A percentile compares a stretch with the other conserved stretches of the same genome.
phyloP scores from a whole-genome alignment of 1,140 invertebrate species.

The Zelostemma sp. region DNA sequence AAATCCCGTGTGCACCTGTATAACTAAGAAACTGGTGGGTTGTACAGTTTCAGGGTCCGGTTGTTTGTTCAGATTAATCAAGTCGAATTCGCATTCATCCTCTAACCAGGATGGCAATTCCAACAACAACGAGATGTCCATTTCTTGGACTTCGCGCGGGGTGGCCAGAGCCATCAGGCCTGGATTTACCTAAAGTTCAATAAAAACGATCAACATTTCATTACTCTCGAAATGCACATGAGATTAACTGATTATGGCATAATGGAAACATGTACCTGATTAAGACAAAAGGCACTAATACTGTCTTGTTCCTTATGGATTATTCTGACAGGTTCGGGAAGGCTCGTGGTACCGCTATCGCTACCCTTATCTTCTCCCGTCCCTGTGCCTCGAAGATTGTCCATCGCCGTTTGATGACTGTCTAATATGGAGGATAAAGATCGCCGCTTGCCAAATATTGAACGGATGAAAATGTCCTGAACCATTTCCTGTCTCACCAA shows the following conservation, averaged over 20 bases:
- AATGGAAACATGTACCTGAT: no score
- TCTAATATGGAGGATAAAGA: constrained; percentile 68
- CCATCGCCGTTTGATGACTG: constrained; percentile 59
- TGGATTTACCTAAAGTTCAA: constrained; percentile 76
- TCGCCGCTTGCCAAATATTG: constrained; percentile 88
- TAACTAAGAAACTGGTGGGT: constrained; percentile 89
- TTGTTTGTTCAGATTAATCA: constrained; percentile 88
- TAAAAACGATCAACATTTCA: no score
- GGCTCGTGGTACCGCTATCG: constrained; percentile 68
- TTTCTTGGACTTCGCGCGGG: constrained; percentile 96
- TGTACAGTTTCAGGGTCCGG: constrained; percentile 77
- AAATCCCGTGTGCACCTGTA: constrained; percentile 78
- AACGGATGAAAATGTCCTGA: constrained; percentile 95
- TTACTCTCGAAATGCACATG: no score
- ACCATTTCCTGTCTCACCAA: constrained; percentile 93
- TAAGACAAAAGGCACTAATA: constrained; percentile 96
- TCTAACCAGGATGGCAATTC: constrained; percentile 92
- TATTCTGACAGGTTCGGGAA: constrained; percentile 89
- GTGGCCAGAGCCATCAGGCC: constrained; percentile 92
- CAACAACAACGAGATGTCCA: constrained; percentile 92
- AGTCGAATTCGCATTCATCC: constrained; percentile 96
- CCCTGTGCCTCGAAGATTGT: constrained; percentile 61
- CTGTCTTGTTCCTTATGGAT: constrained; percentile 99
- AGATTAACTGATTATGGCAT: no score
- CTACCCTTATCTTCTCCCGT: constrained; percentile 65